Conservation (phyloP, 2,888 invertebrate species). For the Drosophila subsilvestris region DNA sequence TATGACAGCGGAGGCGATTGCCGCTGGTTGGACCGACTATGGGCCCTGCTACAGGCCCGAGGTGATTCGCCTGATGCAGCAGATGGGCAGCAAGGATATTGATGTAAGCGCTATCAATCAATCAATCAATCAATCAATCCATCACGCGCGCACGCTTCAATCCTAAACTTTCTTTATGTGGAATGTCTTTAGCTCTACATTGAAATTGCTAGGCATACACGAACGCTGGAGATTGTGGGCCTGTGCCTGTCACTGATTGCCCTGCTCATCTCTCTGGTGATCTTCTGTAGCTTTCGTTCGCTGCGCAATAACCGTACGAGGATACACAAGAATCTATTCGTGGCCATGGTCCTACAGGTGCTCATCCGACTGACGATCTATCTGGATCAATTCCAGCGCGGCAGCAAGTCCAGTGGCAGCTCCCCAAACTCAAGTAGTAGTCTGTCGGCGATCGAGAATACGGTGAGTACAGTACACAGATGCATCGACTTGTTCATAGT, state of each 20-base stretch:
- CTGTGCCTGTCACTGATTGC: constrained; percentile 91
- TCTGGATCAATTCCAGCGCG: constrained; percentile 88
- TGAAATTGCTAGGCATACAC: constrained; percentile 88
- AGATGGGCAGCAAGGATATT: constrained; percentile 70
- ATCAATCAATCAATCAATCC: no score
- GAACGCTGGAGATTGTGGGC: constrained; percentile 93
- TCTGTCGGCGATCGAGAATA: constrained; percentile 87
- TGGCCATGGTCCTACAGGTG: constrained; percentile 92
- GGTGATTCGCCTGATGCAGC: constrained; percentile 87
- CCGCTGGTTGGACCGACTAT: constrained; percentile 92
- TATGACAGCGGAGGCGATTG: constrained; percentile 66
- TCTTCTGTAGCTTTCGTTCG: constrained; percentile 92
- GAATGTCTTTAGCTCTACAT: constrained; percentile 86
- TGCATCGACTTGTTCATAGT: neutral
- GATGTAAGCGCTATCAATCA: constrained; percentile 81
- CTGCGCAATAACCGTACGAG: constrained; percentile 92
- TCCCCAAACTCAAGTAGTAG: constrained; percentile 77
- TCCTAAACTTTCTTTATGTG: neutral
- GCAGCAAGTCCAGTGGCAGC: constrained; percentile 43
- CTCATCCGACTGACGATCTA: constrained; percentile 89
- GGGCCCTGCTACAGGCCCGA: constrained; percentile 91
- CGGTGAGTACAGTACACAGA: constrained; percentile 85
- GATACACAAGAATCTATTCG: constrained; percentile 93
- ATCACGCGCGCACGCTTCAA: neutral
- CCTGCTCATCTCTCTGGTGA: constrained; percentile 89